phyloP scores from a whole-genome alignment of 2,888 invertebrate species.

The Isoperla grammatica region DNA sequence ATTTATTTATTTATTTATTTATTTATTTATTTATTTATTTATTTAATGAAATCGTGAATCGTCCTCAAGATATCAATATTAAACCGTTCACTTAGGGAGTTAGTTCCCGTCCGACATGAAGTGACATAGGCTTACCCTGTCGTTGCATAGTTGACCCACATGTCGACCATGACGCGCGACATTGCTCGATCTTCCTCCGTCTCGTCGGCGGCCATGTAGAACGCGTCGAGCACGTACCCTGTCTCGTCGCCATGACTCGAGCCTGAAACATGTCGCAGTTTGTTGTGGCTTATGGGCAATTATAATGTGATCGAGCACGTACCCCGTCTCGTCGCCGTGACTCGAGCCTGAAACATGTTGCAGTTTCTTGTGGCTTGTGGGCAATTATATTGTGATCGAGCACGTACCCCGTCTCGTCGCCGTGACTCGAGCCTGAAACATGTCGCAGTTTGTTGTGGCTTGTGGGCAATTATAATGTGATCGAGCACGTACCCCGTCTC shows the following conservation, averaged over 20 bases:
- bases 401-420: slow-evolving; percentile 54
- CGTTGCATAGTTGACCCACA: slow-evolving; percentile 52
- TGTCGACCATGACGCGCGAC: slow-evolving; percentile 48
- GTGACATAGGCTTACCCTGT: too few species aligned
- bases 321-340: slow-evolving; percentile 57
- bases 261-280: slow-evolving; percentile 48
- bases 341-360: slow-evolving; percentile 50
- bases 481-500: slow-evolving; percentile 53
- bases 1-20: too few species aligned
- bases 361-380: too few species aligned
- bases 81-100: too few species aligned
- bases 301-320: slow-evolving; percentile 51
- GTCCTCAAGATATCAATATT: too few species aligned
- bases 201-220: slow-evolving; percentile 38
- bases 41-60: too few species aligned
- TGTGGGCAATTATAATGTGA: too few species aligned
- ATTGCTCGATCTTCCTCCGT: slow-evolving; percentile 49
- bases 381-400: too few species aligned
- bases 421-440: slow-evolving; percentile 56
- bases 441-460: too few species aligned
- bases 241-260: slow-evolving; percentile 59
- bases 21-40: too few species aligned
- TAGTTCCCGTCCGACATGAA: too few species aligned
- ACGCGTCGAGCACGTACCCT: slow-evolving; percentile 47
- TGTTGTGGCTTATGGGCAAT: too few species aligned